These are phyloP conservation scores for Styela plicata DNA, from an alignment of 23 tunicate genomes.

Conservation along the genomic window DNA sequence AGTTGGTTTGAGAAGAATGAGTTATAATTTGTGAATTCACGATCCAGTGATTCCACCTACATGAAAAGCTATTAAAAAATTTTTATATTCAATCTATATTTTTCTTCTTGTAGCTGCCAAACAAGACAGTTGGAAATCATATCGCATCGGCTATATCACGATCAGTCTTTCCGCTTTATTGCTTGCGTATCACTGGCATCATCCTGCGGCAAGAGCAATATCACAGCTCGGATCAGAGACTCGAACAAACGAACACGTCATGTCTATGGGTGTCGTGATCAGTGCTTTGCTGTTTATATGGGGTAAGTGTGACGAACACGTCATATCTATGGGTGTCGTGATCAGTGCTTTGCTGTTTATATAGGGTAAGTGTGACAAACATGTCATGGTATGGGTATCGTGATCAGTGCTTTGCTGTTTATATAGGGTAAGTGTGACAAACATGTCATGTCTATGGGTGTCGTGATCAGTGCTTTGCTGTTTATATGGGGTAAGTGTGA, in stretches of 20 bases:
- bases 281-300: constrained; percentile 26
- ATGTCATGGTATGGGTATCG: too few species aligned
- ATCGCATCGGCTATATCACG: constrained; percentile 50
- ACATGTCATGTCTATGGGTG: constrained; percentile 70
- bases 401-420: too few species aligned
- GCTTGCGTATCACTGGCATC: constrained; percentile 83
- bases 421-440: too few species aligned
- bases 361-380: too few species aligned
- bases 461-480: constrained; percentile 64
- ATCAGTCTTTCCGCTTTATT: constrained; percentile 63
- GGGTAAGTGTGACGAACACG: constrained; percentile 4
- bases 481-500: too few species aligned
- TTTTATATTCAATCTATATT: too few species aligned
- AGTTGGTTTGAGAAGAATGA: too few species aligned
- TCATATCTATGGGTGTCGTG: not conserved
- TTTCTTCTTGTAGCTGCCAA: constrained; percentile 19
- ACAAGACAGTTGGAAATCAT: constrained; percentile 33
- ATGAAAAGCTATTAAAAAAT: too few species aligned
- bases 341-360: not conserved
- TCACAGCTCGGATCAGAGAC: constrained; percentile 31
- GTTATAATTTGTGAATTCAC: too few species aligned
- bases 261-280: too few species aligned
- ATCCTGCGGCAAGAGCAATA: constrained; percentile 70
- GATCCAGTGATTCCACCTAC: too few species aligned
- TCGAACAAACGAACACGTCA: constrained; percentile 45